Base-by-base conservation (phyloP, 2,797 vertebrate genomes). In the Momotus momota region DNA sequence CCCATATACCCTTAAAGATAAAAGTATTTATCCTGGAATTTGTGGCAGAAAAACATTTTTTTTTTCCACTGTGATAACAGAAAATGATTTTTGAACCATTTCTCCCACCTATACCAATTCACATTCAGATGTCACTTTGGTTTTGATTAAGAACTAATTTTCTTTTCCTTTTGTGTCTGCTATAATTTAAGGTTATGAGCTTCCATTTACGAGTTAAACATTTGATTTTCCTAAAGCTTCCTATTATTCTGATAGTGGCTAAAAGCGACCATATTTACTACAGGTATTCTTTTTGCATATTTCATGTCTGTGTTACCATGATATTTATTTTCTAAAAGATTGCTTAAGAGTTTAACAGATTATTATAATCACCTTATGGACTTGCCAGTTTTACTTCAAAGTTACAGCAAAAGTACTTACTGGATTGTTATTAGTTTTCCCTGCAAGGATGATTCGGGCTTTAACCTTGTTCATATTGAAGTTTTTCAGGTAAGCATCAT, bases 381-480 rank as follows among this genome's bases (percentile, higher is more conserved):
- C 23, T 41, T 72, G 26, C 11, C 35, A 84, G 66, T 23, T 86
- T 88, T 62, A 70, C 4, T 15, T n/a, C 14, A 21, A 83, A 48
- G 22, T 27, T 29, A 90, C 19, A 41, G 67, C 19, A 55, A 22
- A 78, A 55, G 38, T 90, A 97, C 99, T 96, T 99, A 99, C 99
- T 92, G 99, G 99, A 54, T 98, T 98, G 93, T 98, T 99, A 98
- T 96, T 99, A 96, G 99, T 98, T 97, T 99, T 99, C 93, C 99
- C 99, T 1, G 99, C 99, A 62, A 99, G 98, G 95, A 99, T 99
- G 96, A 99, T 98, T 54, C 99, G 98, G 83, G 99, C 99, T 98
- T 99, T 99, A 95, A 98, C 98, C 97, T 99, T 99, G 98, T 99
- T 99, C 99, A 99, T 99, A 96, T 98, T 99, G 98, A 99, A 99